Conservation (phyloP, 2,797 vertebrate species). For the Silurus lanzhouensis region DNA sequence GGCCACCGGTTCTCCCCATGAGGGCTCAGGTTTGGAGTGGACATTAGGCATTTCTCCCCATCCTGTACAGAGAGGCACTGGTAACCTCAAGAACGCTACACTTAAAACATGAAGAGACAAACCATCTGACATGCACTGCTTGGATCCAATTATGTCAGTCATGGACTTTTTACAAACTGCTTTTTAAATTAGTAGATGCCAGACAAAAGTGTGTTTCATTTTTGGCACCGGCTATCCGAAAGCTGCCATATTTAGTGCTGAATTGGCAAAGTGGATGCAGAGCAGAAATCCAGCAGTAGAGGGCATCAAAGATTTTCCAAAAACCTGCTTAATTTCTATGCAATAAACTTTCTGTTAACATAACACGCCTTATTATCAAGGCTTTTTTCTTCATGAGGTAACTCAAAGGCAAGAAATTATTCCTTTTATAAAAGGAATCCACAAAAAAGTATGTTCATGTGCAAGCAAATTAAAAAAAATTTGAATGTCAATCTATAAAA, state of each 20-base stretch:
- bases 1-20: constrained; percentile 89
- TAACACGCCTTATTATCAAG: background rate
- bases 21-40: constrained; percentile 88
- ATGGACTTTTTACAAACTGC: background rate
- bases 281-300: constrained; percentile 64
- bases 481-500: background rate
- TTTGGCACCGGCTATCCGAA: background rate
- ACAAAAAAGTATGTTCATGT: too few species aligned
- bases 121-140: background rate
- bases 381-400: background rate
- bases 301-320: constrained; percentile 59
- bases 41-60: constrained; percentile 94
- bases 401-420: background rate
- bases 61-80: constrained; percentile 66
- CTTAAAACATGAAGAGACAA: background rate
- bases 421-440: background rate
- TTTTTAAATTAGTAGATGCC: background rate
- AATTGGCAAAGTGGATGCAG: constrained; percentile 63
- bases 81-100: background rate
- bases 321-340: constrained; percentile 50
- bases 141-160: background rate
- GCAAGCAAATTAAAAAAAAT: too few species aligned
- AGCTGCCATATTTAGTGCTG: constrained; percentile 5
- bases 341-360: constrained; percentile 10
- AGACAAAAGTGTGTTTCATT: background rate